These are phyloP conservation scores for Bursaphelenchus okinawaensis DNA, from an alignment of 2,888 invertebrate species.

Conservation along the genomic window DNA sequence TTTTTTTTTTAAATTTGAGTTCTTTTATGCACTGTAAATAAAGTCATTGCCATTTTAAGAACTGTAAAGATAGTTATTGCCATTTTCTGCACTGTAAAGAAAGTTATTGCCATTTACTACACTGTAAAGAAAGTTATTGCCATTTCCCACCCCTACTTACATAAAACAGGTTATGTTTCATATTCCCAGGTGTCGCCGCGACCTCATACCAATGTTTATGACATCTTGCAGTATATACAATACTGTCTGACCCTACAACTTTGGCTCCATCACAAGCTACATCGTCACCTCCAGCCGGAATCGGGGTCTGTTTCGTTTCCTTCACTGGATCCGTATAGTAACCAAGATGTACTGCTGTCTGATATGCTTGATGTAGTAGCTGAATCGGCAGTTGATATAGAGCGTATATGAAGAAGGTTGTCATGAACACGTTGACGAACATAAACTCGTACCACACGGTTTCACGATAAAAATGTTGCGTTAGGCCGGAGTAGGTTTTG, in stretches of 20 bases:
- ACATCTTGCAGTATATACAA: background rate
- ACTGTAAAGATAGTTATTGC: too few species aligned
- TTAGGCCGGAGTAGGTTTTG: constrained; percentile 39
- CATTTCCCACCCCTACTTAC: constrained; percentile 66
- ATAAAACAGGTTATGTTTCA: constrained; percentile 76
- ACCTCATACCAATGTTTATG: constrained; percentile 62
- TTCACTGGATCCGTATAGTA: background rate
- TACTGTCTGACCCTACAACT: background rate
- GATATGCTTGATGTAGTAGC: constrained; percentile 81
- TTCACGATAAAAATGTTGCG: constrained; percentile 42
- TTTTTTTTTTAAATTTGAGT: too few species aligned
- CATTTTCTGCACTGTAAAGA: too few species aligned
- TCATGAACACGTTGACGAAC: constrained; percentile 75
- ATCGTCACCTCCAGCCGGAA: background rate
- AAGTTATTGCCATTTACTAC: too few species aligned
- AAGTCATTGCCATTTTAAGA: too few species aligned
- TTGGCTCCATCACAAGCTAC: background rate
- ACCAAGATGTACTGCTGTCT: constrained; percentile 73
- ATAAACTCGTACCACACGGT: constrained; percentile 69
- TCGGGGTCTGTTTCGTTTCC: background rate
- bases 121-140: too few species aligned
- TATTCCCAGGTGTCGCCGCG: constrained; percentile 79
- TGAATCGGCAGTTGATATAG: constrained; percentile 68
- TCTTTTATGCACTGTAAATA: too few species aligned
- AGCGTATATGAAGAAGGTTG: constrained; percentile 74